Percentiles rank a stretch among this genome's conserved stretches.
Conservation (phyloP, 2,113 vertebrate genomes). For the Numida meleagris region DNA sequence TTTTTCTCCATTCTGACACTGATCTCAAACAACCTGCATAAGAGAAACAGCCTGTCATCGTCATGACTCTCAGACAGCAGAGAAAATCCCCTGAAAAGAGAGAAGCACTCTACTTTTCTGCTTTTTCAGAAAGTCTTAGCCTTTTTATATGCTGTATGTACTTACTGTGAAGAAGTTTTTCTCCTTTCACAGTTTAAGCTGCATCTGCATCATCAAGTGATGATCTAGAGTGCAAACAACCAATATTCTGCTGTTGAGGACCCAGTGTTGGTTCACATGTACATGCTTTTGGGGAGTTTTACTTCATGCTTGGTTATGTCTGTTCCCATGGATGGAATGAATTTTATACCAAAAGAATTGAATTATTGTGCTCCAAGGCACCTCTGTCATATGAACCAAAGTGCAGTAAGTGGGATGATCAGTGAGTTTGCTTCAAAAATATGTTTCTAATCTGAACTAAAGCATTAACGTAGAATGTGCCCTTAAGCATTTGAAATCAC, state of each 20-base stretch:
- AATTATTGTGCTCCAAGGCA: neutral
- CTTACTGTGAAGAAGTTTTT: neutral
- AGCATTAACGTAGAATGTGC: neutral
- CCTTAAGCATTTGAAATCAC: neutral
- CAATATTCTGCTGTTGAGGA: accelerated
- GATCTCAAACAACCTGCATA: neutral
- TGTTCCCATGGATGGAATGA: neutral
- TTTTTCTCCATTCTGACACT: neutral
- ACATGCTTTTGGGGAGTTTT: neutral
- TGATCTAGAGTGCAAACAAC: neutral
- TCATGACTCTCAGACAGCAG: neutral
- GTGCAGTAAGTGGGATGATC: neutral
- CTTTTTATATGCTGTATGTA: neutral
- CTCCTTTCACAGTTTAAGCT: neutral
- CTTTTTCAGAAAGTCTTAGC: neutral
- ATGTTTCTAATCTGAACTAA: conserved; percentile 25
- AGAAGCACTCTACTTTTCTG: neutral
- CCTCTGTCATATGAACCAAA: neutral
- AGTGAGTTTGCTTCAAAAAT: conserved; percentile 22
- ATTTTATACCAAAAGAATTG: neutral
- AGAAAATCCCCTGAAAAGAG: neutral
- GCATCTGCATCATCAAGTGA: accelerated
- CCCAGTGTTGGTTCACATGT: neutral
- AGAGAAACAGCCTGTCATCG: neutral
- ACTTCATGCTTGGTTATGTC: neutral